Conservation (phyloP, 1,140 invertebrate species). For the Megalonaias nervosa region DNA sequence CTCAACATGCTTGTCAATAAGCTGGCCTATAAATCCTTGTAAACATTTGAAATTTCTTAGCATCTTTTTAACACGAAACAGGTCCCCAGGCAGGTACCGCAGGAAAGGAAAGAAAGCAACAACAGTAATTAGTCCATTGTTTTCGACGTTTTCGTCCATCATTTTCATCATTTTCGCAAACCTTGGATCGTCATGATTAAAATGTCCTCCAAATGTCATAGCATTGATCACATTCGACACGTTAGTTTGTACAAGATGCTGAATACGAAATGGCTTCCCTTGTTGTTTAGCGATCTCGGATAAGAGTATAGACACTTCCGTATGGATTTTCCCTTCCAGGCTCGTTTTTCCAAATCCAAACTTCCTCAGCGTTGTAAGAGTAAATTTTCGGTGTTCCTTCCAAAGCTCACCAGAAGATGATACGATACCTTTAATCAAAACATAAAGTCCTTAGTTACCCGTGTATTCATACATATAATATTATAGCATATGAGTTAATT, state of each 20-base stretch:
- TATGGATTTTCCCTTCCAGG: constrained; percentile 17
- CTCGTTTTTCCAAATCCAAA: constrained; percentile 31
- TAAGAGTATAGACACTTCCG: constrained; percentile 1
- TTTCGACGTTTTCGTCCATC: constrained; percentile 11
- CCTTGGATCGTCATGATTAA: constrained; percentile 11
- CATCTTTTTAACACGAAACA: no score
- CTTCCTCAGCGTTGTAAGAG: constrained; percentile 18
- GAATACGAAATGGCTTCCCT: constrained; percentile 17
- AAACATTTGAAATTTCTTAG: no score
- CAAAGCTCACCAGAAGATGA: constrained; percentile 13
- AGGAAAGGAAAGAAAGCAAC: no score
- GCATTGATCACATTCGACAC: constrained; percentile 24
- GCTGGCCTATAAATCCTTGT: no score
- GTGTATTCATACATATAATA: no score
- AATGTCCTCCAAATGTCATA: constrained; percentile 21
- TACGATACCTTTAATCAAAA: constrained; percentile 6
- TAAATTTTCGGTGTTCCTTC: constrained; percentile 21
- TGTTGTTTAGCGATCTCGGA: constrained; percentile 5
- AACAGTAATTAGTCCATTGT: no score
- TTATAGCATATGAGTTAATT: no score
- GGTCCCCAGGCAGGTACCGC: no score
- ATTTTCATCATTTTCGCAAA: constrained; percentile 17
- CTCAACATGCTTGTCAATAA: no score
- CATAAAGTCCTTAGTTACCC: no score
- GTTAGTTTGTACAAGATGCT: constrained; percentile 8